Base-by-base conservation (phyloP, 2,797 vertebrate species). In the Enteromius unitaeniatus region DNA sequence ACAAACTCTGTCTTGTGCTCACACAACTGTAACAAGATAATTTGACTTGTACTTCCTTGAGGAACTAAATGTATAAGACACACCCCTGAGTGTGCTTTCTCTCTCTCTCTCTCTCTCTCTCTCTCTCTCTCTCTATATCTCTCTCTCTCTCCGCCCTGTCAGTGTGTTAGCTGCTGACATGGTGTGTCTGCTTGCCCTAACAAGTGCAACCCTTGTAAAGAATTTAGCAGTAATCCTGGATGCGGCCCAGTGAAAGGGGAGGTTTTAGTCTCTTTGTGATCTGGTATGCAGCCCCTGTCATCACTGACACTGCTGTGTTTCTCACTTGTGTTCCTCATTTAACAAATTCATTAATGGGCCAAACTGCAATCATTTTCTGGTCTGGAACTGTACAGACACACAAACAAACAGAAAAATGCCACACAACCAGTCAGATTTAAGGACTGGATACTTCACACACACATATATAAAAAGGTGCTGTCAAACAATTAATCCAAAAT, bases 1-100 rank as follows among this genome's bases (percentile, higher is more conserved):
- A 87, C 88, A 81, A 85, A 85, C 21, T 80, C 89, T 86, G 85
- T 92, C 78, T 81, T 88, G 70, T 78, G 88, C 88, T 86, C 82
- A 49, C 85, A 88, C 84, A 87, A 84, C 90, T 90, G 90, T 93
- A 91, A 94, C 91, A 91, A 95, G 93, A 94, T 93, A 93, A 91
- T 92, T 92, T 93, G 90, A 93, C 91, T 91, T 92, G 90, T 82
- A 96, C 95, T 96, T 96, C 95, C 96, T 96, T 92, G 93, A 96
- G 95, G 95, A 95, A 96, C 95, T 95, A 93, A 94, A 93, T 92
- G 93, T 92, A 91, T 90, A 90, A 93, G 94, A 94, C 94, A 95
- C 95, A 93, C 95, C 94, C 94, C 94, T 94, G 85, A 88, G 87
- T 80, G 55, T 89, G 81, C 65, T 58, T 0, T 78, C 73, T 65